Evolutionary conservation across 2,888 invertebrate species (phyloP), one percentile per base, ranked within the genome.

Genomic region (Hemaris fuciformis): DNA sequence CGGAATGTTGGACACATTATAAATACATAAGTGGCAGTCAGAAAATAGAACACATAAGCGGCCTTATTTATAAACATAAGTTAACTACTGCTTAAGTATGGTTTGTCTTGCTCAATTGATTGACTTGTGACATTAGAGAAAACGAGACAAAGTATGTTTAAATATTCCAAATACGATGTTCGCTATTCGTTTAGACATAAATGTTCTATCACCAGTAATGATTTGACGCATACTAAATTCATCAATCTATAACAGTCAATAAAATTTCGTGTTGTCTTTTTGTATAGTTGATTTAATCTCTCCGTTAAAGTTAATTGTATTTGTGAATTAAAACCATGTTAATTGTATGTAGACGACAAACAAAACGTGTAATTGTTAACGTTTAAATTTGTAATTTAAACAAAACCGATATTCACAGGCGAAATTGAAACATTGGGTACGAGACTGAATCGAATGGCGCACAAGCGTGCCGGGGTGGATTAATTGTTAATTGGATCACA

Each of bases 401-500:
- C 83, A 85, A 84, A 81, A 84, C 81, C 78, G 73, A 76, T 79
- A 82, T 81, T 81, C 79, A 77, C 78, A 75, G 79, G 74, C 77
- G 78, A 83, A 87, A 87, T 86, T 84, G 80, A 85, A 87, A 87
- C 70, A 67, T 43, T 67, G 69, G n/a, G 69, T 75, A 76, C 74
- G 75, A 79, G 83, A 82, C 79, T 79, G 82, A 81, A 87, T 85
- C 83, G 84, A 84, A 87, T 80, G 77, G 79, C 71, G 81, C 79
- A 80, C 78, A 79, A 77, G 75, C 68, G 70, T 77, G 77, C 69
- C 74, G 75, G 77, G 77, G 73, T 71, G 86, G 87, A 88, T 89
- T 87, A 87, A 87, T 87, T 83, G 83, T 84, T 85, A 88, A 89
- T 88, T 87, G 85, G 80, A 87, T 86, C 79, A 83, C 81, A 84